These are phyloP conservation scores for Leptopilina myrica DNA, from an alignment of 2,888 invertebrate species.

Conservation along the genomic window DNA sequence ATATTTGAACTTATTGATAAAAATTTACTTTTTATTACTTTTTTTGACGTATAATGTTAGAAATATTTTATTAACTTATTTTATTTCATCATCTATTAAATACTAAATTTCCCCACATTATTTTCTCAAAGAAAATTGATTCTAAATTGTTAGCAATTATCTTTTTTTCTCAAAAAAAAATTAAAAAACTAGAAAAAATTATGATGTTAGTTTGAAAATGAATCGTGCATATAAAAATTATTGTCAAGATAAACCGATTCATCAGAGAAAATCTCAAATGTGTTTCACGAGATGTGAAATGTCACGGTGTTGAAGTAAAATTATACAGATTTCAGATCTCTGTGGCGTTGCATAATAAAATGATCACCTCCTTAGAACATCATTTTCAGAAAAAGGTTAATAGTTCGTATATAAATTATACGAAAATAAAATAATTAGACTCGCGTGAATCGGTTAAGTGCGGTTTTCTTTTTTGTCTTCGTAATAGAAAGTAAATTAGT, in stretches of 20 bases:
- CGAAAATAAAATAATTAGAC: constrained; percentile 5
- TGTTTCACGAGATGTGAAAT: constrained; percentile 5
- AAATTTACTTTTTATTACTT: no score
- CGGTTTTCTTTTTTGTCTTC: no score
- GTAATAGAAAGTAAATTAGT: no score
- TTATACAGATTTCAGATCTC: background rate
- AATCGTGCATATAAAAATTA: background rate
- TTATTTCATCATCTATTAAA: no score
- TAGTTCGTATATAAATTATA: background rate
- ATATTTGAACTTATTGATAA: no score
- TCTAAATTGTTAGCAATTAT: no score
- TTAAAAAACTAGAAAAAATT: background rate
- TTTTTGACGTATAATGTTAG: no score
- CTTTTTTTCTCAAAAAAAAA: no score
- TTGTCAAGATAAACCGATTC: background rate
- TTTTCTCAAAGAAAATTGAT: no score
- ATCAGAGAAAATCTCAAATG: background rate
- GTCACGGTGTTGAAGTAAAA: background rate
- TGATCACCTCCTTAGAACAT: constrained; percentile 11
- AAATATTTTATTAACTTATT: no score
- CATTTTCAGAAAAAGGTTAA: constrained; percentile 27
- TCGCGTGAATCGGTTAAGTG: background rate
- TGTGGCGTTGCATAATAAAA: constrained; percentile 44
- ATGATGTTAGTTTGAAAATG: background rate
- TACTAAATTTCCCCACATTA: no score